These are phyloP conservation scores for Plutomurus gul DNA, from an alignment of 1,140 invertebrate genomes.

Conservation along the genomic window DNA sequence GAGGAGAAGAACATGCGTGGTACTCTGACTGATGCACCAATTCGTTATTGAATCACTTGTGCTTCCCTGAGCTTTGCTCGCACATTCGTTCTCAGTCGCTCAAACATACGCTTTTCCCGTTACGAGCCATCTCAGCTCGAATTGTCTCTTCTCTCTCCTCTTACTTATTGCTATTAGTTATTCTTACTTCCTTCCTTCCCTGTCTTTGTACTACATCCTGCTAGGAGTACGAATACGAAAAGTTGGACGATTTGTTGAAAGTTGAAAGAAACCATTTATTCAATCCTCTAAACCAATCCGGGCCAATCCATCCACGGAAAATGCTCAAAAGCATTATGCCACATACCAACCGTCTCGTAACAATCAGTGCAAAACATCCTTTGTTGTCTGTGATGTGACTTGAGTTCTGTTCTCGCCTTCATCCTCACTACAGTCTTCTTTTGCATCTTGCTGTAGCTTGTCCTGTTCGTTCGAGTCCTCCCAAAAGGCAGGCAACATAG, in stretches of 20 bases:
- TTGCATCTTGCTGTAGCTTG: neutral
- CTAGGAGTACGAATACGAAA: neutral
- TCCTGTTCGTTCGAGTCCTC: too few relatives aligned
- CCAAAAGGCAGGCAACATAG: too few relatives aligned
- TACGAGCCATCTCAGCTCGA: neutral
- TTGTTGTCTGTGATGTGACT: constrained; percentile 28
- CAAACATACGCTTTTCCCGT: constrained; percentile 49
- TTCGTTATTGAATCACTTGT: constrained; percentile 52
- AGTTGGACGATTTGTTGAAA: too few relatives aligned
- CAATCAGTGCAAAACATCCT: constrained; percentile 28
- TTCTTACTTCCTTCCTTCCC: constrained; percentile 4
- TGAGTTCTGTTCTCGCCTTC: constrained; percentile 9
- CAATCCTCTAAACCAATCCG: neutral
- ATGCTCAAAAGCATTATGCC: neutral
- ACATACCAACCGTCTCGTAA: constrained; percentile 14
- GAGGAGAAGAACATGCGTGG: constrained; percentile 50
- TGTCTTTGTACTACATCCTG: neutral
- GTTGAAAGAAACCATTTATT: neutral
- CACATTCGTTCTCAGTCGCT: constrained; percentile 50
- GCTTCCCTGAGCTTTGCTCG: constrained; percentile 51
- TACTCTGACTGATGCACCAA: constrained; percentile 33
- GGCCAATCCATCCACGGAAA: constrained; percentile 9
- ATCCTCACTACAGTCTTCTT: neutral
- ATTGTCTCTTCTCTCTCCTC: neutral
- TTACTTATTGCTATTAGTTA: neutral